Evolutionary conservation across 2,888 invertebrate species (phyloP), one percentile per base, ranked within the genome.

Genomic region (Choristoneura rosaceana): DNA sequence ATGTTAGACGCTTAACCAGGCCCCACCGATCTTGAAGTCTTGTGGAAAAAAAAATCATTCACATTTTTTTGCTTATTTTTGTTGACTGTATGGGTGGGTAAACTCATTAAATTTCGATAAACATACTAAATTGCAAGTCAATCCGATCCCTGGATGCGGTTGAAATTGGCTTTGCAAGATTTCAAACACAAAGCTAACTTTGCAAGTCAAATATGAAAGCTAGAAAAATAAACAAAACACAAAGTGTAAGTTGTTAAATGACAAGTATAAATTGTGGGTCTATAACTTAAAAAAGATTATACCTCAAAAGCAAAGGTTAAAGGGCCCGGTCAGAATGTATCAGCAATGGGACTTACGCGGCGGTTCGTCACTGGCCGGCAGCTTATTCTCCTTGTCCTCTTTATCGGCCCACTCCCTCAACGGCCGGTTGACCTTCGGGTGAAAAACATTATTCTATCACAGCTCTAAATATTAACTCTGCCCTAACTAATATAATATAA

Each of bases 301-400:
- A 52, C 8, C 17, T 17, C 8, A 17, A 52, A 9, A 17, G 15
- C 9, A 52, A 15, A 0, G 15, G 50, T 2, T 25, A 7, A 3
- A 52, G 17, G 58, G 58, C 15, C 4, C 9, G 45, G 45, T 38
- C 4, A 15, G 50, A 10, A n/a, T 10, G 4, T 4, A n/a, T 9
- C 33, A 15, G 41, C 15, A 25, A n/a, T 14, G 8, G 38, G 75
- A 95, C 96, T 96, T 94, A 97, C 97, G 96, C 64, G 97, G 96
- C n/a, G 97, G 97, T 87, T 97, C 98, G 69, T 97, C 97, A 3
- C 91, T n/a, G 0, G 86, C 81, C 0, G 91, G 89, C 14, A 88
- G 76, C 73, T 90, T 96, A 94, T 84, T 96, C 94, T 79, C 95
- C 79, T 90, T 95, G 84, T 86, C 95, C 78, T 88, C 94, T 79